Base-by-base conservation (phyloP, 2,888 invertebrate genomes). In the Drosophila merina region DNA sequence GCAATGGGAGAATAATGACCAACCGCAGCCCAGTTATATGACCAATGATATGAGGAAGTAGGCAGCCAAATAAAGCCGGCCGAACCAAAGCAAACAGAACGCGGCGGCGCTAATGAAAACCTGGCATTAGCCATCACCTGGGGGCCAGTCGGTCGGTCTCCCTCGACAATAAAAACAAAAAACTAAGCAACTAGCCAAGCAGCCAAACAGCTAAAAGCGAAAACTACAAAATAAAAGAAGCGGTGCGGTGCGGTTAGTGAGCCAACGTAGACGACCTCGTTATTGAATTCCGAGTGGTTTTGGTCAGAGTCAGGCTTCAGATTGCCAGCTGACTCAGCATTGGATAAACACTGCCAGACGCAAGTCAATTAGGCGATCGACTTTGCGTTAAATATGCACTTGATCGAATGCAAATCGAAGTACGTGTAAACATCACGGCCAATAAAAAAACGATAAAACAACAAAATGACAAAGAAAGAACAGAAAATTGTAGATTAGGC, bases 221-320 rank as follows among this genome's bases (percentile, higher is more conserved):
- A 63, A 51, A 64, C 64, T 47, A n/a, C 36, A 25, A 44, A 44
- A 40, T 30, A 70, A 49, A 56, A 58, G 58, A 54, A 49, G 45
- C 62, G 44, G 50, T 50, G 49, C 28, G 49, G 30, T 52, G 57
- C 48, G 58, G 20, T 20, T n/a, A 38, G 28, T 26, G 49, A 54
- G 44, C 30, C 38, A 52, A 33, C 55, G 26, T 59, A 51, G 68
- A 30, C 68, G 72, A 73, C 80, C 80, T 86, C 59, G 80, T 83
- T 83, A 86, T 81, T 81, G 83, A 81, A 77, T 77, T 81, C 67
- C 80, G 71, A 82, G 86, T 70, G 69, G 60, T 66, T 83, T 67
- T 69, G 68, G 55, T 49, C 57, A 38, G 12, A 67, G 69, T n/a
- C 66, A 48, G 50, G 58, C 40, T 57, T 56, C 47, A 40, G 64